A percentile compares a stretch with the other conserved stretches of the same genome.
Conservation (phyloP, 2,797 vertebrate species). For the Poecilia gillii region DNA sequence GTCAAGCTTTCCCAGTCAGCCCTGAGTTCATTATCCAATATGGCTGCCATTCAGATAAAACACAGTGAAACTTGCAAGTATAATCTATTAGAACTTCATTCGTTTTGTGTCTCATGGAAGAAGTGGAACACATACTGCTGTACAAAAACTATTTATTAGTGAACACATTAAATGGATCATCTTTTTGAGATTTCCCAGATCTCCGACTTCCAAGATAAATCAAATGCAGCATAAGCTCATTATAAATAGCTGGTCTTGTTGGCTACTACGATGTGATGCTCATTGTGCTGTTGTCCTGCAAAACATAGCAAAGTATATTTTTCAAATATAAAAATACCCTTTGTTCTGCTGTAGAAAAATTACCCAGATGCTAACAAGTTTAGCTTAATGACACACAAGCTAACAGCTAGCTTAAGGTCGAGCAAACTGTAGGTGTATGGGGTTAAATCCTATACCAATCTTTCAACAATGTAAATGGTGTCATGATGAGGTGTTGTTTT, state of each 20-base stretch:
- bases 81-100: not conserved
- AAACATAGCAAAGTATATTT: constrained; percentile 15
- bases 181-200: not conserved
- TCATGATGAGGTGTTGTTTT: not conserved
- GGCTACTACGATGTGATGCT: not conserved
- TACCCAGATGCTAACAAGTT: not conserved
- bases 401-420: not conserved
- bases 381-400: not conserved
- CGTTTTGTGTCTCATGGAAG: not conserved
- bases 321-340: not conserved
- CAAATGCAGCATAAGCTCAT: not conserved
- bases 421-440: not conserved
- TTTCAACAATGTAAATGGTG: not conserved
- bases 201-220: not conserved
- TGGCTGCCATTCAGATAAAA: not conserved
- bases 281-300: constrained; percentile 24
- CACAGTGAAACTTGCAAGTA: not conserved
- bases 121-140: not conserved
- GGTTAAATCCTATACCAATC: not conserved
- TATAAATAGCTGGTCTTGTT: not conserved
- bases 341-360: not conserved
- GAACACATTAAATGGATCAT: not conserved
- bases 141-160: not conserved
- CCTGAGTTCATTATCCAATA: not conserved
- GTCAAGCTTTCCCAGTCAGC: not conserved